Percentiles rank a stretch among this genome's conserved stretches.
These are phyloP conservation scores for Ceuthmochares aereus DNA, from an alignment of 2,113 vertebrate genomes.

Conservation along the genomic window DNA sequence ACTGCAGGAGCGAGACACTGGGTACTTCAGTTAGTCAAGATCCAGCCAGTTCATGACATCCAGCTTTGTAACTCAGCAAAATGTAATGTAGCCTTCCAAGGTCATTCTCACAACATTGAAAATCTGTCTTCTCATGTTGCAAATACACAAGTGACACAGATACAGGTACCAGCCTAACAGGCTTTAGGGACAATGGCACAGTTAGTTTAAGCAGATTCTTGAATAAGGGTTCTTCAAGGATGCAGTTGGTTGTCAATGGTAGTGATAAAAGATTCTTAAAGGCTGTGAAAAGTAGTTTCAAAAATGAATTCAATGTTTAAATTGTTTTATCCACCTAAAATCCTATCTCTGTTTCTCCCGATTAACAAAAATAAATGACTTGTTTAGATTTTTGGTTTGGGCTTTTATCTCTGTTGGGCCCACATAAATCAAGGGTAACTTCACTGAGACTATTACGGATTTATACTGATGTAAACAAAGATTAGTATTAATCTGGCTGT, in stretches of 20 bases:
- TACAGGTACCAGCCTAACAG: background rate
- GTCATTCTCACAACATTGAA: background rate
- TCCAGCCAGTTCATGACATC: background rate
- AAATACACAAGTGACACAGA: background rate
- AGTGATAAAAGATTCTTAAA: background rate
- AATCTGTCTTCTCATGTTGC: background rate
- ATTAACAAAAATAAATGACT: background rate
- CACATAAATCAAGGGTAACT: background rate
- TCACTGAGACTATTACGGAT: background rate
- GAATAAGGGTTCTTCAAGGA: background rate
- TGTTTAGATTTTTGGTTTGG: background rate
- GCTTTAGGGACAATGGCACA: background rate
- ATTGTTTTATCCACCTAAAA: background rate
- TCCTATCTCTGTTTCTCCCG: background rate
- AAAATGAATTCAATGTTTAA: background rate
- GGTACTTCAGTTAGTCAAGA: background rate
- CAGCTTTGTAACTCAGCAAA: slow-evolving; percentile 3
- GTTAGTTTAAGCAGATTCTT: background rate
- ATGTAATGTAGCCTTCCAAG: background rate
- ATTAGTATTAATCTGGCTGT: background rate
- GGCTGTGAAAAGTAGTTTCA: background rate
- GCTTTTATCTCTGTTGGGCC: background rate
- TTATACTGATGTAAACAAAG: background rate
- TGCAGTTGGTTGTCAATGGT: background rate
- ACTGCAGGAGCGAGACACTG: background rate